Evolutionary conservation across 2,113 vertebrate species (phyloP).

Genomic region (Albula goreensis): DNA sequence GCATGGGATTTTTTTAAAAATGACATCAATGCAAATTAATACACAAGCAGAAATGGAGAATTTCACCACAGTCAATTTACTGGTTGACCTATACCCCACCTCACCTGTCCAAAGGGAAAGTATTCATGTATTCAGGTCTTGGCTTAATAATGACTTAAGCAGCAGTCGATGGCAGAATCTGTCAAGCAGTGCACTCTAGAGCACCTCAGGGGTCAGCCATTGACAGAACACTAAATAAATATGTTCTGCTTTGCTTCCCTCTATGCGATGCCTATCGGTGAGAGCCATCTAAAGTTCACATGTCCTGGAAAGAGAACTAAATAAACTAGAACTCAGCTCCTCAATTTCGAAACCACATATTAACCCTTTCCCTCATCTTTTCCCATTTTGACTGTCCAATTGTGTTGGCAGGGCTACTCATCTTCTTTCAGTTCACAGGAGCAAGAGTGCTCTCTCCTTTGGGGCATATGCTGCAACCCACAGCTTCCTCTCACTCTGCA

Average conservation of each 20-base stretch:
- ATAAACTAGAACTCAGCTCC: too few species aligned
- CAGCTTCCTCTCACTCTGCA: too few species aligned
- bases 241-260: not conserved
- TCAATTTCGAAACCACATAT: too few species aligned
- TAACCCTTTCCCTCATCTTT: too few species aligned
- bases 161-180: not conserved
- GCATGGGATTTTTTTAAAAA: not conserved
- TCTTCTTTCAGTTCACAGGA: too few species aligned
- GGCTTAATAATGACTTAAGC: slow-evolving; percentile 1
- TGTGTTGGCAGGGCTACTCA: too few species aligned
- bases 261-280: not conserved
- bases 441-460: too few species aligned
- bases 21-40: slow-evolving; percentile 4
- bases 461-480: too few species aligned
- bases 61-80: not conserved
- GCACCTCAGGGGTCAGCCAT: not conserved
- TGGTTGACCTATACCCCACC: not conserved
- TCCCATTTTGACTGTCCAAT: too few species aligned
- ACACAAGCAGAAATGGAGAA: not conserved
- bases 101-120: not conserved
- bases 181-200: not conserved
- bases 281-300: not conserved
- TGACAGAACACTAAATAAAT: not conserved
- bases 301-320: not conserved
- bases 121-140: not conserved